phyloP scores from a whole-genome alignment of 2,113 vertebrate species.

The Sardina pilchardus region DNA sequence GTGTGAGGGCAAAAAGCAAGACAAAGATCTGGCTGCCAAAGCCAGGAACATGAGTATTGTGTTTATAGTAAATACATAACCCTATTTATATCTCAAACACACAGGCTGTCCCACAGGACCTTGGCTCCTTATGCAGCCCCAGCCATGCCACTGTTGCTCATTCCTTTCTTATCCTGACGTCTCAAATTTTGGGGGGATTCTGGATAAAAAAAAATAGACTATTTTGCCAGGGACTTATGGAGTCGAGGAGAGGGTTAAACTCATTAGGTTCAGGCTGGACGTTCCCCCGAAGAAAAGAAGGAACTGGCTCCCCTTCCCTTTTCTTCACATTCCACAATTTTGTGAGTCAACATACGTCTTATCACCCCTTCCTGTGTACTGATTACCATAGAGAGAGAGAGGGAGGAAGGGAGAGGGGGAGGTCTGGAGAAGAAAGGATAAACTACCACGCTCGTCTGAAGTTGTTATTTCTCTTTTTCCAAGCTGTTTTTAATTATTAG shows the following conservation, averaged over 20 bases:
- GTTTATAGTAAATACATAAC: conserved; percentile 65
- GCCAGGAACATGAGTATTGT: conserved; percentile 25
- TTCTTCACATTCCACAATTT: conserved; percentile 54
- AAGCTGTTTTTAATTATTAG: conserved; percentile 1
- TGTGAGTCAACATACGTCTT: conserved; percentile 63
- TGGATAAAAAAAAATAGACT: background rate
- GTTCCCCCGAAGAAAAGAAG: conserved; percentile 18
- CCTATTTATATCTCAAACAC: conserved; percentile 55
- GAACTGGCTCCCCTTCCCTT: conserved; percentile 30
- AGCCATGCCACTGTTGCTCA: background rate
- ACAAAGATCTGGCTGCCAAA: conserved; percentile 14
- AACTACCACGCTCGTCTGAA: background rate
- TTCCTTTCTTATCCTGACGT: conserved; percentile 24
- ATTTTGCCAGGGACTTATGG: background rate
- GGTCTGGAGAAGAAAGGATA: background rate
- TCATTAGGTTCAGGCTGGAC: background rate
- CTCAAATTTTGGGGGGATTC: background rate
- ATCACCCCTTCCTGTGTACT: conserved; percentile 65
- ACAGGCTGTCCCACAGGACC: background rate
- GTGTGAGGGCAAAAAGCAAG: background rate
- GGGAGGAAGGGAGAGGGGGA: background rate
- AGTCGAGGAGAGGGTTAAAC: background rate
- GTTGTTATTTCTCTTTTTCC: conserved; percentile 1
- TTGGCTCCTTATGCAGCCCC: background rate
- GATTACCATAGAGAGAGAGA: conserved; percentile 52